Conservation (phyloP, 2,888 invertebrate genomes). For the Mamestra brassicae region DNA sequence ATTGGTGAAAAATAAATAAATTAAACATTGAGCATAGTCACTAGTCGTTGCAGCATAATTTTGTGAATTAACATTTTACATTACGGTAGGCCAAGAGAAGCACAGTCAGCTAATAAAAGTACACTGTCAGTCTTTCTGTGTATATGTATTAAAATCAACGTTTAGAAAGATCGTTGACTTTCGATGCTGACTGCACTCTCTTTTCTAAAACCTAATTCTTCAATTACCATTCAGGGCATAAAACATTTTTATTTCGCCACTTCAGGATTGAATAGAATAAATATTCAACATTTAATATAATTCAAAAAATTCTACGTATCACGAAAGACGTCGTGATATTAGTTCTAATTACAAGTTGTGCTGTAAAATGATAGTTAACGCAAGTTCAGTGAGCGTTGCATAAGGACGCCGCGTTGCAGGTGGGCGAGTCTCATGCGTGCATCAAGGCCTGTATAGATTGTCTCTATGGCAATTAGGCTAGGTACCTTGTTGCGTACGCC, state of each 20-base stretch:
- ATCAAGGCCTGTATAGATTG: conserved; percentile 67
- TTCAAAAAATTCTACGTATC: conserved; percentile 1
- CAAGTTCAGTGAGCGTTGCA: conserved; percentile 75
- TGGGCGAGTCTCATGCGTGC: conserved; percentile 68
- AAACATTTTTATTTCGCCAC: too few relatives aligned
- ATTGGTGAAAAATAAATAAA: too few relatives aligned
- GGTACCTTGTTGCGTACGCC: neutral
- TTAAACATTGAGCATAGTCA: neutral
- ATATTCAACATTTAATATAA: neutral
- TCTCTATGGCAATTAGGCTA: conserved; percentile 55
- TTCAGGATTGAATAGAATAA: too few relatives aligned
- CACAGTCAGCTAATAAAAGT: conserved; percentile 1
- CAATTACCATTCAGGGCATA: too few relatives aligned
- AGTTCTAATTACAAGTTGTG: conserved; percentile 64
- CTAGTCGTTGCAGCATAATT: neutral
- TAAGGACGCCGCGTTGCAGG: conserved; percentile 70
- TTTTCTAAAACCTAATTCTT: too few relatives aligned
- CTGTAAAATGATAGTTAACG: conserved; percentile 74
- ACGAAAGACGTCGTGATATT: conserved; percentile 42
- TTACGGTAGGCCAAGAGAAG: conserved; percentile 2
- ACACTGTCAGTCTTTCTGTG: too few relatives aligned
- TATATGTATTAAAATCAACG: too few relatives aligned
- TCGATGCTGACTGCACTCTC: too few relatives aligned
- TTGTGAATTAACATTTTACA: neutral
- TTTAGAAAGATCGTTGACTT: too few relatives aligned